Conservation (phyloP, 2,113 vertebrate species). For the Hemiprocne comata region DNA sequence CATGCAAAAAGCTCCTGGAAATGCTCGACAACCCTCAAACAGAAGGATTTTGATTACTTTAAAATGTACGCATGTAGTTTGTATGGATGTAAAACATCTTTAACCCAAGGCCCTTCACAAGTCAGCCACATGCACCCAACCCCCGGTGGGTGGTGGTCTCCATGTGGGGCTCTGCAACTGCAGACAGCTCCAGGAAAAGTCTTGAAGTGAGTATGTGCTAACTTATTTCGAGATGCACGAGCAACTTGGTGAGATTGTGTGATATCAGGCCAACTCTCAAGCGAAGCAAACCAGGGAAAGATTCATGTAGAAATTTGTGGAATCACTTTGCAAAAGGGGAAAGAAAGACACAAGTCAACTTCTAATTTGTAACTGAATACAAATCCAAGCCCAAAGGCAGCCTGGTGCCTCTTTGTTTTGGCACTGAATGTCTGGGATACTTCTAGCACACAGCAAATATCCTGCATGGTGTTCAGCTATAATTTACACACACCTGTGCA, state of each 20-base stretch:
- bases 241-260: background rate
- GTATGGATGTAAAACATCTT: background rate
- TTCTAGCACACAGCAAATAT: background rate
- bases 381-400: conserved; percentile 1
- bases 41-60: background rate
- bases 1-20: conserved; percentile 8
- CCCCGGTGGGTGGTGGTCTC: background rate
- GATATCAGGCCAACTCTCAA: background rate
- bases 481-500: background rate
- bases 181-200: background rate
- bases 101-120: background rate
- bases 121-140: background rate
- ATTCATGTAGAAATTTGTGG: background rate
- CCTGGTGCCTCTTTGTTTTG: background rate
- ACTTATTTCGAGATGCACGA: background rate
- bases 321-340: background rate
- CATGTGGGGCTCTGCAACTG: background rate
- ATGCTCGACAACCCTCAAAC: background rate
- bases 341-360: background rate
- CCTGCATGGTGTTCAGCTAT: background rate
- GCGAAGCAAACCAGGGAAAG: background rate
- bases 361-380: background rate
- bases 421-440: background rate
- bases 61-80: background rate
- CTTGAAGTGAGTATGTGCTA: background rate